Evolutionary conservation across 1,140 invertebrate species (phyloP).

Genomic region (Camponotus vicinus): DNA sequence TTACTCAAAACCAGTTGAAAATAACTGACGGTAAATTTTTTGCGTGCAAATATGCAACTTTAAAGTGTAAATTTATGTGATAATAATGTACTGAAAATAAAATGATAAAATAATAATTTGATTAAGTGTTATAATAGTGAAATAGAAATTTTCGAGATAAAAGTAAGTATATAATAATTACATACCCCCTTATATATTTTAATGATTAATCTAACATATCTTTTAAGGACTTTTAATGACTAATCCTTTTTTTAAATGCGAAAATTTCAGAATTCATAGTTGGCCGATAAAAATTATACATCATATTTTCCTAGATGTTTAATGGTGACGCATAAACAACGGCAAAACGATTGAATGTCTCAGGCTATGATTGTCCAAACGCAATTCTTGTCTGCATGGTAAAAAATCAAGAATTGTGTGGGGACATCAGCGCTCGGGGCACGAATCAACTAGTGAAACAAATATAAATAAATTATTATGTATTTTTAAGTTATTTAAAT

Average conservation of each 20-base stretch:
- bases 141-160: background rate
- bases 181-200: background rate
- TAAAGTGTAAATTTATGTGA: background rate
- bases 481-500: background rate
- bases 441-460: slow-evolving; percentile 75
- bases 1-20: background rate
- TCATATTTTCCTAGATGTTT: background rate
- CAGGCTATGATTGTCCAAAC: slow-evolving; percentile 87
- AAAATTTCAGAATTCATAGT: slow-evolving; percentile 18
- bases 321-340: background rate
- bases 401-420: slow-evolving; percentile 86
- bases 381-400: slow-evolving; percentile 85
- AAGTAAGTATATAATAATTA: slow-evolving; percentile 10
- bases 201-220: background rate
- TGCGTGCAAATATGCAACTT: background rate
- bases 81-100: background rate
- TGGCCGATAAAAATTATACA: background rate
- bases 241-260: slow-evolving; percentile 1
- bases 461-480: background rate
- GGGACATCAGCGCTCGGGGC: slow-evolving; percentile 86
- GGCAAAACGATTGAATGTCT: slow-evolving; percentile 74
- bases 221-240: background rate
- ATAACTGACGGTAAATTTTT: background rate
- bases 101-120: background rate
- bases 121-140: background rate